Evolutionary conservation across 2,888 invertebrate species (phyloP).

Genomic region (Lobophora halterata): DNA sequence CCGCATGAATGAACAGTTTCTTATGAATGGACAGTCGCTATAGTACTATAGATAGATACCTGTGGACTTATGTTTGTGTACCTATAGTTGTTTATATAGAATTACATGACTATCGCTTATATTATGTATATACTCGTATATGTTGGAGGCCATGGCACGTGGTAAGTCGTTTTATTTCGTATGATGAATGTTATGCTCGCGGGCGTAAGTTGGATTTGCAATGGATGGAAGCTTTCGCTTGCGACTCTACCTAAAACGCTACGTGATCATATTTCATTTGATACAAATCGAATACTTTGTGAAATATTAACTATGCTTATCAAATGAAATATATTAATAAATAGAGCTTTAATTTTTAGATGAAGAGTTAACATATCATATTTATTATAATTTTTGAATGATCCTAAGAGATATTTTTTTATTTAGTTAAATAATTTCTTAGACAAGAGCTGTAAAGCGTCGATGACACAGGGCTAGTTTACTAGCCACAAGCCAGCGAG

Average conservation of each 20-base stretch:
- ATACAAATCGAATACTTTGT: constrained; percentile 1
- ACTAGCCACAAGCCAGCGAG: no score
- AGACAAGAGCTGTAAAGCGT: no score
- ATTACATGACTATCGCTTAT: constrained; percentile 51
- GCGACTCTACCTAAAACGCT: no score
- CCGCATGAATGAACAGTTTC: constrained; percentile 78
- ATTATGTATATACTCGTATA: constrained; percentile 46
- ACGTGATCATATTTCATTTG: no score
- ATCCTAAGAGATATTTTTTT: no score
- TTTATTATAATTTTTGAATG: no score
- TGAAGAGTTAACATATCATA: no score
- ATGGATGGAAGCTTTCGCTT: constrained; percentile 2
- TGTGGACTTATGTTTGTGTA: constrained; percentile 50
- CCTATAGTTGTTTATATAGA: constrained; percentile 57
- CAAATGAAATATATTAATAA: no score
- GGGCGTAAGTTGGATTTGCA: constrained; percentile 12
- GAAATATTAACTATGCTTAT: no score
- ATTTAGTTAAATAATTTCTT: no score
- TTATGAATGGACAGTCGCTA: constrained; percentile 78
- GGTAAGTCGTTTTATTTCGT: constrained; percentile 56
- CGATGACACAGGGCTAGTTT: no score
- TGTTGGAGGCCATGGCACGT: constrained; percentile 59
- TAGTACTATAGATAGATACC: constrained; percentile 74
- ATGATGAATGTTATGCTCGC: constrained; percentile 40
- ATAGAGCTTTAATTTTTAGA: no score